phyloP scores from a whole-genome alignment of 2,113 vertebrate genomes.

The Gallinago jamesoni region DNA sequence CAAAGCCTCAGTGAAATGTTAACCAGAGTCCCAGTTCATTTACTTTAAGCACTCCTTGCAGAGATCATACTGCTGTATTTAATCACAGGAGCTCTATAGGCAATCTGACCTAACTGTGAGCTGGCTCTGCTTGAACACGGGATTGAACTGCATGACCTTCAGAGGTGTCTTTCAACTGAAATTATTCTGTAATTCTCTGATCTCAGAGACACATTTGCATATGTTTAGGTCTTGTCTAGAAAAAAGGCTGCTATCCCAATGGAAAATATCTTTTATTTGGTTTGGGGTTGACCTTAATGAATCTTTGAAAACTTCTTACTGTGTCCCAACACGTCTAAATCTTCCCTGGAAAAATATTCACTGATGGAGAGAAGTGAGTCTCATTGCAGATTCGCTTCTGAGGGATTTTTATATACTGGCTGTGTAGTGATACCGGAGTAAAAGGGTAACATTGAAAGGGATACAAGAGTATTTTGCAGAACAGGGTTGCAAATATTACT shows the following conservation, averaged over 20 bases:
- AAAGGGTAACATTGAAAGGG: not conserved
- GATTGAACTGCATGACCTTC: conserved; percentile 17
- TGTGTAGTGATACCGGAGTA: not conserved
- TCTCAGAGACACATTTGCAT: not conserved
- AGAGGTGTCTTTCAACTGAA: not conserved
- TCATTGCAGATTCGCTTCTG: not conserved
- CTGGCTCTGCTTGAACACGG: not conserved
- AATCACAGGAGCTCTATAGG: not conserved
- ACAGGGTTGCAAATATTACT: not conserved
- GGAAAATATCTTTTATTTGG: not conserved
- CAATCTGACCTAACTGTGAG: not conserved
- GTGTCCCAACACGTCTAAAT: not conserved
- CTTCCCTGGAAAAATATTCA: not conserved
- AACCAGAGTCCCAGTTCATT: conserved; percentile 40
- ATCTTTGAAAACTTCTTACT: not conserved
- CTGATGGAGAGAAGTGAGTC: not conserved
- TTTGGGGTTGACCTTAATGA: not conserved
- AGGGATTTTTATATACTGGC: not conserved
- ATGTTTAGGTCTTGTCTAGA: not conserved
- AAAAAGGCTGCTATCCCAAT: not conserved
- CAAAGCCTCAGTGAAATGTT: conserved; percentile 39
- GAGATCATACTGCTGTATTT: conserved; percentile 10
- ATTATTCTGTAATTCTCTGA: not conserved
- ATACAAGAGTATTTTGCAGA: not conserved
- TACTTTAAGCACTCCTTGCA: conserved; percentile 45